Conservation (phyloP, 37 sponge, comb jelly and placozoan genomes). For the Aplysina aerophoba region DNA sequence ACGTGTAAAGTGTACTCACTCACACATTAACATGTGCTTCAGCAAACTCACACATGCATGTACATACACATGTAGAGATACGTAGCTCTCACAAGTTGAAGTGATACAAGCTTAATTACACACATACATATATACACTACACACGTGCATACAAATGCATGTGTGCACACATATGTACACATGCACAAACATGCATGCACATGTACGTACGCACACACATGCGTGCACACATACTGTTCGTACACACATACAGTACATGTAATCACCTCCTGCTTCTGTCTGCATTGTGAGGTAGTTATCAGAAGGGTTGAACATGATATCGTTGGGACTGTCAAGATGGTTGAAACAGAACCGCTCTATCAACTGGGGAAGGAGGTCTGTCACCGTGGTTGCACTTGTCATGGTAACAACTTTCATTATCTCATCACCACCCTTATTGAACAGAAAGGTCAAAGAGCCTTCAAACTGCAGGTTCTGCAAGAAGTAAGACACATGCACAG, state of each 20-base stretch:
- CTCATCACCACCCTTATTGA: constrained; percentile 1
- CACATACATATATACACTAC: too few relatives aligned
- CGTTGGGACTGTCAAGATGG: neutral
- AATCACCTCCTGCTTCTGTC: constrained; percentile 23
- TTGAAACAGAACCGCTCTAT: constrained; percentile 25
- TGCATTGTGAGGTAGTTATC: constrained; percentile 27
- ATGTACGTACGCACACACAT: neutral
- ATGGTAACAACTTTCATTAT: constrained; percentile 20
- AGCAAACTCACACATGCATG: too few relatives aligned
- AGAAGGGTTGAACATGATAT: constrained; percentile 8
- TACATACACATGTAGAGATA: too few relatives aligned
- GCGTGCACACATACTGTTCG: constrained; percentile 1
- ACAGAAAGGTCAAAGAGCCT: constrained; percentile 20
- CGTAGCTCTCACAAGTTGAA: too few relatives aligned
- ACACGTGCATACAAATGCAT: neutral
- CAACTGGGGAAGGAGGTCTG: constrained; percentile 37
- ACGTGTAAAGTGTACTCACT: too few relatives aligned
- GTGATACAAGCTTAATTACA: too few relatives aligned
- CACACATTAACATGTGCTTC: too few relatives aligned
- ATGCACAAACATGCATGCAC: constrained; percentile 21
- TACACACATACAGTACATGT: neutral
- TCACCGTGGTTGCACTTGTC: constrained; percentile 3
- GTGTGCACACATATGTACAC: constrained; percentile 5
- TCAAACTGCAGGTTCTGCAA: constrained; percentile 18
- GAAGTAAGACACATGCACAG: neutral